Evolutionary conservation across 2,888 invertebrate species (phyloP).

Genomic region (Leptodirus hochenwartii): DNA sequence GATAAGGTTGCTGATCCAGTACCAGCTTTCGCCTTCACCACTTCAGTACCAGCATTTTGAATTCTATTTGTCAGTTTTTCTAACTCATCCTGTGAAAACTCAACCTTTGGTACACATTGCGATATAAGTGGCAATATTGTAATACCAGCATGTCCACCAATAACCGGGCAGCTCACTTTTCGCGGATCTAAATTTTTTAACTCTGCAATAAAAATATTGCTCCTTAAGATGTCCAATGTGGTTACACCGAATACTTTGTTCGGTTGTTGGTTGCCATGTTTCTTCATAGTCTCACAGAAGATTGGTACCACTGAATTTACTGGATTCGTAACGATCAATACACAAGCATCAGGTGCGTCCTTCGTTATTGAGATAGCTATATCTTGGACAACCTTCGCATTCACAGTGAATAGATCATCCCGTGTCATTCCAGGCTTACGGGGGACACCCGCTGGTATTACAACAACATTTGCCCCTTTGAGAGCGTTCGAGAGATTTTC

Average conservation of each 20-base stretch:
- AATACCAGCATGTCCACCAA: conserved; percentile 95
- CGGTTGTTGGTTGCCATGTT: conserved; percentile 45
- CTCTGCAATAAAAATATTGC: conserved; percentile 79
- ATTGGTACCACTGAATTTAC: conserved; percentile 94
- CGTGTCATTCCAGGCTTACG: conserved; percentile 98
- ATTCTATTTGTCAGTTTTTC: conserved; percentile 80
- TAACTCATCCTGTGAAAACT: conserved; percentile 61
- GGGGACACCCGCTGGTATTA: conserved; percentile 96
- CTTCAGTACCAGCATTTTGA: conserved; percentile 98
- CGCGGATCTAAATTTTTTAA: conserved; percentile 70
- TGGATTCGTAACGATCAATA: conserved; percentile 96
- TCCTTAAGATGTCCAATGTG: conserved; percentile 85
- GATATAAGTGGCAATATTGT: conserved; percentile 96
- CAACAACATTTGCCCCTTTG: conserved; percentile 48
- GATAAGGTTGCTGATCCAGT: conserved; percentile 96
- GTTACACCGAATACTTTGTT: conserved; percentile 85
- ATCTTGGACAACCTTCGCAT: conserved; percentile 92
- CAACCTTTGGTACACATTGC: conserved; percentile 69
- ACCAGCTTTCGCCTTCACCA: conserved; percentile 96
- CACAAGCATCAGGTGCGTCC: conserved; percentile 76
- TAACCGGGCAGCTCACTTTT: conserved; percentile 67
- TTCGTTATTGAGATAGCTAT: conserved; percentile 57
- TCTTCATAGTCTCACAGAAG: conserved; percentile 27
- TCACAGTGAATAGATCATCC: conserved; percentile 97
- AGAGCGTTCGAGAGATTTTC: conserved; percentile 41